phyloP scores from a whole-genome alignment of 2,797 vertebrate genomes.

The Morelia viridis region DNA sequence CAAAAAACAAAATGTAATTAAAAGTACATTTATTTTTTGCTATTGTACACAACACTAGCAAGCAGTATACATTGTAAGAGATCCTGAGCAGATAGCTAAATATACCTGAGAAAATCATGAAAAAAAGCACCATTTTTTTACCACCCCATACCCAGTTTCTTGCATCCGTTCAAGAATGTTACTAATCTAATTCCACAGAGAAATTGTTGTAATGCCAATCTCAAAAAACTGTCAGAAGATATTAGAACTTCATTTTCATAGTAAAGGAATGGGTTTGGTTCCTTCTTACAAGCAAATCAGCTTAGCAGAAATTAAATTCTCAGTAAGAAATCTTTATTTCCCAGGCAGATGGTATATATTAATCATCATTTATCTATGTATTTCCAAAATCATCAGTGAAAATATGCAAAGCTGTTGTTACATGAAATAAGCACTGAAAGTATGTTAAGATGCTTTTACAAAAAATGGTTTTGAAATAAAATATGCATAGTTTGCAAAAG shows the following conservation, averaged over 20 bases:
- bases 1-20: neutral
- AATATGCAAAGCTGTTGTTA: slow-evolving; percentile 56
- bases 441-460: slow-evolving; percentile 35
- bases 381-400: slow-evolving; percentile 58
- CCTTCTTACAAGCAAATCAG: slow-evolving; percentile 55
- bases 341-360: slow-evolving; percentile 63
- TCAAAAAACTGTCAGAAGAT: slow-evolving; percentile 5
- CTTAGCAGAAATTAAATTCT: slow-evolving; percentile 45
- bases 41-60: neutral
- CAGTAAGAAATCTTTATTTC: slow-evolving; percentile 36
- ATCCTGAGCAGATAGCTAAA: neutral
- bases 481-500: slow-evolving; percentile 39
- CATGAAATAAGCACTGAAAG: slow-evolving; percentile 39
- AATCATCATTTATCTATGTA: slow-evolving; percentile 68
- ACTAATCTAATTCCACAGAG: slow-evolving; percentile 1
- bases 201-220: neutral
- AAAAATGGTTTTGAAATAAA: slow-evolving; percentile 38
- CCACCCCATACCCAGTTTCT: neutral
- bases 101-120: neutral
- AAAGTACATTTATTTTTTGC: too few relatives aligned
- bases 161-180: neutral
- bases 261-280: neutral
- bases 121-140: neutral
- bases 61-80: neutral
- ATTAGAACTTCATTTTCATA: slow-evolving; percentile 9